These are phyloP conservation scores for Bovichtus diacanthus DNA, from an alignment of 2,797 vertebrate genomes.

Conservation along the genomic window DNA sequence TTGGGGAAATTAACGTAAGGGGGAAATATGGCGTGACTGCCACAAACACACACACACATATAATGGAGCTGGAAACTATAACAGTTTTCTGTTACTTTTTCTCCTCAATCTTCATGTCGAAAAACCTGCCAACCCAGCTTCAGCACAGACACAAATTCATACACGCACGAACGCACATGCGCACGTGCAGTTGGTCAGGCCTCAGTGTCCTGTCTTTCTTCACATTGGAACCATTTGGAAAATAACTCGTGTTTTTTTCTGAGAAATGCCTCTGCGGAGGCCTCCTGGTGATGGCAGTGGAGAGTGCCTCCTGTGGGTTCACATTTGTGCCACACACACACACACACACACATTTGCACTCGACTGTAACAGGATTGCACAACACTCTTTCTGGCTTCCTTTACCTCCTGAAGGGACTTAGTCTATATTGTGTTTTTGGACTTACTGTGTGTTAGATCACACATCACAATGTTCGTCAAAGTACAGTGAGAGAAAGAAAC, in stretches of 20 bases:
- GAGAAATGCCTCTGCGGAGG: conserved; percentile 78
- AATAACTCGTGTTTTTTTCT: conserved; percentile 72
- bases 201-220: conserved; percentile 74
- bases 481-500: conserved; percentile 7
- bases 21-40: conserved; percentile 24
- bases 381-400: conserved; percentile 56
- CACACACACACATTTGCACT: conserved; percentile 38
- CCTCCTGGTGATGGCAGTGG: conserved; percentile 77
- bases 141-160: conserved; percentile 15
- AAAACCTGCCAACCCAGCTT: conserved; percentile 46
- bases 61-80: conserved; percentile 49
- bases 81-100: conserved; percentile 53
- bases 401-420: conserved; percentile 45
- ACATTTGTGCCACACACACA: conserved; percentile 49
- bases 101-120: conserved; percentile 65
- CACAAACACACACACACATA: conserved; percentile 22
- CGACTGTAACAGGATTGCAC: conserved; percentile 57
- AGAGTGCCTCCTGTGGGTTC: conserved; percentile 69
- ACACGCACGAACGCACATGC: conserved; percentile 14
- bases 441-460: conserved; percentile 32
- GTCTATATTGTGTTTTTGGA: conserved; percentile 48
- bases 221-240: conserved; percentile 80
- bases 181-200: conserved; percentile 27
- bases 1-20: conserved; percentile 45
- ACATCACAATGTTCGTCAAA: conserved; percentile 12